Percentiles rank a stretch among this genome's conserved stretches.
Conservation (phyloP, 2,113 vertebrate species). For the Okapia johnstoni region DNA sequence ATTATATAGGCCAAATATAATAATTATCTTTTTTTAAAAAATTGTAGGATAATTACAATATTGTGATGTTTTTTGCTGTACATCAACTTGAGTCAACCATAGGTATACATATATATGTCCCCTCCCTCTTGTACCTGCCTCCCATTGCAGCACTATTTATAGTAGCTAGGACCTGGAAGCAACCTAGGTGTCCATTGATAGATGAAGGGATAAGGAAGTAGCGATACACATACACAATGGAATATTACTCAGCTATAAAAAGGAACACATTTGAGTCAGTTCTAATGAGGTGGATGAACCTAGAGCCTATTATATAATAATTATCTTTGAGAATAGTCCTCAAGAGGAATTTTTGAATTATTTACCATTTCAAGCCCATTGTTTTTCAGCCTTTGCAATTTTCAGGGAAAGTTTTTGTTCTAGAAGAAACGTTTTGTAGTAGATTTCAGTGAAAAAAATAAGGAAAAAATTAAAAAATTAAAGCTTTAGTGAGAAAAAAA, state of each 20-base stretch:
- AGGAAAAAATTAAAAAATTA: not conserved
- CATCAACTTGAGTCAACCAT: not conserved
- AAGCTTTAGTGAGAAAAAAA: not conserved
- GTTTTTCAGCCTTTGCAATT: not conserved
- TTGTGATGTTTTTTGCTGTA: not conserved
- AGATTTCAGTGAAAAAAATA: not conserved
- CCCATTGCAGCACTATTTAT: not conserved
- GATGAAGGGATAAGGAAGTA: not conserved
- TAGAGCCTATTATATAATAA: not conserved
- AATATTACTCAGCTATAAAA: not conserved
- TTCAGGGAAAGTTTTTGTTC: constrained; percentile 13
- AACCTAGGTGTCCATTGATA: not conserved
- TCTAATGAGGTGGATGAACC: not conserved
- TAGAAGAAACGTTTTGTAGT: not conserved
- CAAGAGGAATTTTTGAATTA: not conserved
- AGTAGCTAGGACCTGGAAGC: not conserved
- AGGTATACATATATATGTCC: not conserved
- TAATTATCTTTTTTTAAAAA: not conserved
- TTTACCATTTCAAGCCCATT: not conserved
- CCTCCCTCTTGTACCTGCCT: not conserved
- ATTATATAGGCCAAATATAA: not conserved
- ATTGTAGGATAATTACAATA: not conserved
- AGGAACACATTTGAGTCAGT: not conserved
- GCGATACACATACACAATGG: not conserved
- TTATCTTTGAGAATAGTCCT: not conserved